These are phyloP conservation scores for Sabatieria punctata DNA, from an alignment of 2,888 invertebrate species.

Conservation along the genomic window DNA sequence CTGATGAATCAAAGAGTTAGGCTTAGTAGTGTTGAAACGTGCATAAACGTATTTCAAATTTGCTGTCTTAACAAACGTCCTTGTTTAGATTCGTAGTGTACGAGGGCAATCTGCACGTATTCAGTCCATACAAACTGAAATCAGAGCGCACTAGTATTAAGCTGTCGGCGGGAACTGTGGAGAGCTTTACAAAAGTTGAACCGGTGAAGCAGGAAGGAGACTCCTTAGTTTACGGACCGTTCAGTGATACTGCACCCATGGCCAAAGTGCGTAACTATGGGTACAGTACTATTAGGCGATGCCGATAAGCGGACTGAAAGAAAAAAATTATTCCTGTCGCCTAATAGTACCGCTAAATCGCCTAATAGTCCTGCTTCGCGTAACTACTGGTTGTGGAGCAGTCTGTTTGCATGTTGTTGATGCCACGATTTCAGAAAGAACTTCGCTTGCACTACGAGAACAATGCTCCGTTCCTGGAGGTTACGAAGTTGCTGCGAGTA, in stretches of 20 bases:
- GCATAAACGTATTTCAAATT: too few relatives aligned
- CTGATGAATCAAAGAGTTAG: too few relatives aligned
- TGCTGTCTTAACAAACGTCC: too few relatives aligned
- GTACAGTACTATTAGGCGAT: too few relatives aligned
- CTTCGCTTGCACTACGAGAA: conserved; percentile 80
- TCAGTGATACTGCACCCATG: conserved; percentile 50
- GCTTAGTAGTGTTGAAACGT: too few relatives aligned
- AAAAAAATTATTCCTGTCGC: too few relatives aligned
- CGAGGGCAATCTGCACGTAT: conserved; percentile 62
- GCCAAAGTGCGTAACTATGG: conserved; percentile 27
- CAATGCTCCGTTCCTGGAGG: conserved; percentile 85
- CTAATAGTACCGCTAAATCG: too few relatives aligned
- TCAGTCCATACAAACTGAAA: conserved; percentile 58
- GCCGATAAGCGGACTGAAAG: too few relatives aligned
- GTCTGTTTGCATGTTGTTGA: neutral
- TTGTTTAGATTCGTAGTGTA: conserved; percentile 54
- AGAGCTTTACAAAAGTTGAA: conserved; percentile 58
- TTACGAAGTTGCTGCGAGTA: conserved; percentile 60
- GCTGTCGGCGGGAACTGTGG: conserved; percentile 58
- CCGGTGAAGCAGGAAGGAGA: conserved; percentile 61
- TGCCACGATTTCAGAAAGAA: conserved; percentile 40
- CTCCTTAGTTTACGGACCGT: conserved; percentile 73
- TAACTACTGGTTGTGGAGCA: too few relatives aligned
- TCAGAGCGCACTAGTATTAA: conserved; percentile 65
- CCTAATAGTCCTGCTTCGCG: too few relatives aligned